A percentile compares a stretch with the other conserved stretches of the same genome.
Conservation (phyloP, 2,888 invertebrate genomes). For the Cheilosia urbana region DNA sequence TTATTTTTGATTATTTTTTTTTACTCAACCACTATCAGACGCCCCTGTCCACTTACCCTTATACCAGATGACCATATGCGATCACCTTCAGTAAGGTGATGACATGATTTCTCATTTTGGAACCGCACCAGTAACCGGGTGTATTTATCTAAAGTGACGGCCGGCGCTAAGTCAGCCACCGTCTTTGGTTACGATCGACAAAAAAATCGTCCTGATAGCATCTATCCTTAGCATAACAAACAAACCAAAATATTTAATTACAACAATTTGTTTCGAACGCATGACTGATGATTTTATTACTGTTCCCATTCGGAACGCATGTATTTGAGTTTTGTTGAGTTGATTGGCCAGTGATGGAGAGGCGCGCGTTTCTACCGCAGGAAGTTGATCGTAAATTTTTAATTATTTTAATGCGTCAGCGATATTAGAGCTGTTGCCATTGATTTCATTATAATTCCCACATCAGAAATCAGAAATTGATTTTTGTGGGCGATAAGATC, state of each 20-base stretch:
- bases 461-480: slow-evolving; percentile 56
- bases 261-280: slow-evolving; percentile 60
- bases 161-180: slow-evolving; percentile 63
- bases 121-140: slow-evolving; percentile 56
- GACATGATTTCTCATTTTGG: slow-evolving; percentile 30
- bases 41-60: slow-evolving; percentile 18
- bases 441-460: slow-evolving; percentile 50
- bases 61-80: background rate
- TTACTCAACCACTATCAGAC: background rate
- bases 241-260: slow-evolving; percentile 23
- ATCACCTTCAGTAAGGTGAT: slow-evolving; percentile 14
- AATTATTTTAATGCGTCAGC: slow-evolving; percentile 66
- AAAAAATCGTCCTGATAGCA: background rate
- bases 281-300: slow-evolving; percentile 39
- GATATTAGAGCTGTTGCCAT: slow-evolving; percentile 22
- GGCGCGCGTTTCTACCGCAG: slow-evolving; percentile 31
- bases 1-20: too few species aligned
- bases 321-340: background rate
- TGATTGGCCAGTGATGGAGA: slow-evolving; percentile 46
- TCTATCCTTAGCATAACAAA: background rate
- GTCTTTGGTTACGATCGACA: slow-evolving; percentile 42
- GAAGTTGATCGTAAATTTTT: slow-evolving; percentile 73
- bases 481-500: slow-evolving; percentile 56
- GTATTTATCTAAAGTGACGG: slow-evolving; percentile 41
- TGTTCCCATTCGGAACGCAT: background rate